Base-by-base conservation (phyloP, 2,797 vertebrate genomes). In the Pangasius mekongensis region DNA sequence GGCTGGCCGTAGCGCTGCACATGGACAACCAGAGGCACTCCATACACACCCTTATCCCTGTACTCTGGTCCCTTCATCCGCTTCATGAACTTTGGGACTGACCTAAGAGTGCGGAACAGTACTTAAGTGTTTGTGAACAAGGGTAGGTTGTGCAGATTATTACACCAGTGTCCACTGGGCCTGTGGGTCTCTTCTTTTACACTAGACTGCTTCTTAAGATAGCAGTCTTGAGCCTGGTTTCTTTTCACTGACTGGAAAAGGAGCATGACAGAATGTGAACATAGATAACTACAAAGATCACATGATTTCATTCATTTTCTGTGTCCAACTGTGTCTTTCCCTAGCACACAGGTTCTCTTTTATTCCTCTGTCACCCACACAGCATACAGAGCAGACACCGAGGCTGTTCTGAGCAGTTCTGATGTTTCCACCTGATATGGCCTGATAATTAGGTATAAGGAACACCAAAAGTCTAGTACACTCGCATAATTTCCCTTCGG, bases 1-100 rank as follows among this genome's bases (percentile, higher is more conserved):
- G 99, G 98, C 67, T 99, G 98, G 54, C 99, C 98, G 0, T 97
- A 98, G 74, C 98, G 97, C 94, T 99, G 98, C 83, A 99, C 98
- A 0, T 99, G 97, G 78, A 99, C 96, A 69, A 98, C 97, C 90
- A 99, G 97, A 80, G 99, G 99, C 27, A 99, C 98, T 0, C 98
- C 98, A 83, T 99, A 99, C 88, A 99, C 97, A 10, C 97, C 96
- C 94, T 98, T 99, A 93, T 98, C 99, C 94, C 97, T 98, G 93
- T 99, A 99, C 93, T 99, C 98, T 18, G 98, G 98, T 87, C 98
- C 97, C 93, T 99, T 99, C 95, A 98, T 98, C 93, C 99, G 97
- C 95, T 98, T 99, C 97, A 99, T 99, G 92, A 99, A 99, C 94
- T 98, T 99, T 87, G 99, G 98, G 87, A 99, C 98, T 27, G 98